phyloP scores from a whole-genome alignment of 53 echinoderm and acorn worm genomes.

The Zoroaster sp. region DNA sequence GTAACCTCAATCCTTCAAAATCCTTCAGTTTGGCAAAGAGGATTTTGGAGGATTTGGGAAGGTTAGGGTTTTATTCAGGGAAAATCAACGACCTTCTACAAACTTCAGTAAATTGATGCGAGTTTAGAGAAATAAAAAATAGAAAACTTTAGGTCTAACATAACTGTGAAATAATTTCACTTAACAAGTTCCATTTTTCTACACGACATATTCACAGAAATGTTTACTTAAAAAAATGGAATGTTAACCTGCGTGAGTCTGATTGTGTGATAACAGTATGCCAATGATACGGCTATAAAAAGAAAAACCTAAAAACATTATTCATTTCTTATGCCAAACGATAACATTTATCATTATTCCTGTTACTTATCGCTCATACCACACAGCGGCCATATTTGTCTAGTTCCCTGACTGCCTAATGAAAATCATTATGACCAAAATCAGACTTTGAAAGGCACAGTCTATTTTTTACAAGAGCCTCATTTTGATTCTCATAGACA shows the following conservation, averaged over 20 bases:
- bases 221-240: background rate
- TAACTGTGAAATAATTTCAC: background rate
- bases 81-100: no score
- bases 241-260: background rate
- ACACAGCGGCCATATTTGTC: background rate
- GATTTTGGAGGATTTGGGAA: no score
- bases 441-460: background rate
- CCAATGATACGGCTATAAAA: background rate
- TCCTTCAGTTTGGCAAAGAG: no score
- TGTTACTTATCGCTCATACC: background rate
- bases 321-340: background rate
- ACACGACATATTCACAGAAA: background rate
- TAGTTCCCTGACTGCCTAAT: background rate
- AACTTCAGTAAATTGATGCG: background rate
- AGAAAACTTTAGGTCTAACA: conserved; percentile 1
- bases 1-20: no score
- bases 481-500: no score
- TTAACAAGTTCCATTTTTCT: background rate
- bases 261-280: background rate
- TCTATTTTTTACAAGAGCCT: no score
- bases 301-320: background rate
- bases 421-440: background rate
- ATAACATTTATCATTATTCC: background rate
- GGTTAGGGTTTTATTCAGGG: no score
- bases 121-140: background rate